Evolutionary conservation across 2,797 vertebrate genomes (phyloP), one percentile per base, ranked within the genome.

Genomic region (Chrysocyon brachyurus): DNA sequence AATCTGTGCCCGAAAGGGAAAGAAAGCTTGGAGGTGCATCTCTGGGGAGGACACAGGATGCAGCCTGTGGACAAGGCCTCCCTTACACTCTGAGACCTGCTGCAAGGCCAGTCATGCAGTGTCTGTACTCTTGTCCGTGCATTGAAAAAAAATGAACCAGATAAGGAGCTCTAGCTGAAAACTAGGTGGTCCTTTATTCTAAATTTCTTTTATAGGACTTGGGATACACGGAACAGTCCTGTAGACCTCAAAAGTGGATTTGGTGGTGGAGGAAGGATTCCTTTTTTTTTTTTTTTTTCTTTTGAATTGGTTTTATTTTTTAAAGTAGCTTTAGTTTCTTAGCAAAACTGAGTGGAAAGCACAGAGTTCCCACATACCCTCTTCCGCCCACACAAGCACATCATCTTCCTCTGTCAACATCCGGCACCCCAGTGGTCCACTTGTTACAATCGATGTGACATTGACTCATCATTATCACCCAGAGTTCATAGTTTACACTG

Each of bases 331-430:
- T 90, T 40, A 64, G 15, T 11, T 91, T 75, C 12, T 40, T 3
- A 36, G 40, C 4, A 36, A 57, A 85, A 78, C 4, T 54, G 63
- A 87, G 6, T 10, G 56, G 72, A 82, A 36, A 6, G 1, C 52
- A 24, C 14, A 3, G n/a, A 15, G 21, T 33, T 46, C 21, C 31
- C 28, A 0, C 10, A 33, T 16, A 28, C 28, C 9, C 31, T 24
- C 1, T 3, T 11, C 16, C 19, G 10, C 21, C 28, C 8, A 0
- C 2, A 2, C 4, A 1, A 2, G 1, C 11, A 16, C 14, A 11
- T 12, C 6, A 0, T 21, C 16, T 5, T 24, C 22, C 2, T 0
- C 11, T 36, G 0, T 19, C 31, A n/a, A 4, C 15, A 1, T 12
- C 15, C 4, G 0, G 6, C 40, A 2, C 3, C 3, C 6, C 12